phyloP scores from a whole-genome alignment of 2,113 vertebrate species.

The Cheilinus undulatus region DNA sequence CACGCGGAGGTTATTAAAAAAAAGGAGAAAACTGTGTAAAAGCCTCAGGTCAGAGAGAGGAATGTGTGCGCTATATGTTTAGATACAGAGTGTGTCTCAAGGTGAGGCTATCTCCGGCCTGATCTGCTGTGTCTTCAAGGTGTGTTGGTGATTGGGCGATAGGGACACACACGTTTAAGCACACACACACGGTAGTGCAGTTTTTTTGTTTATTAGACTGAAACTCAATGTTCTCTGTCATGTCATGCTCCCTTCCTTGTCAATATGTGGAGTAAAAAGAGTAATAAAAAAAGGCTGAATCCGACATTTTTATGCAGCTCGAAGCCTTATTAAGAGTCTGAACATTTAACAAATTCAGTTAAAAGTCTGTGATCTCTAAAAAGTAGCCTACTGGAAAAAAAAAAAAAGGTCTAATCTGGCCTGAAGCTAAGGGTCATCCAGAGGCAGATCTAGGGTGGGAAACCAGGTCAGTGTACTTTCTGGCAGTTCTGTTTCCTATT shows the following conservation, averaged over 20 bases:
- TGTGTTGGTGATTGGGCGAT: slow-evolving; percentile 71
- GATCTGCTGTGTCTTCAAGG: slow-evolving; percentile 78
- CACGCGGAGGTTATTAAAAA: slow-evolving; percentile 46
- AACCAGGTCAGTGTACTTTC: too few relatives aligned
- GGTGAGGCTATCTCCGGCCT: slow-evolving; percentile 73
- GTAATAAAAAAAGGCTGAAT: not conserved
- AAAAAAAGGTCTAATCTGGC: too few relatives aligned
- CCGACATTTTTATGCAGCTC: not conserved
- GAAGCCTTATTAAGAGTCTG: too few relatives aligned
- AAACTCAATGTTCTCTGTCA: slow-evolving; percentile 28
- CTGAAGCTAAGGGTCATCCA: too few relatives aligned
- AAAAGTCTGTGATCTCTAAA: too few relatives aligned
- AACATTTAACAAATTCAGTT: too few relatives aligned
- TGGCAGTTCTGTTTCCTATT: too few relatives aligned
- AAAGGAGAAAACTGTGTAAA: slow-evolving; percentile 27
- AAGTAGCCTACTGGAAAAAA: too few relatives aligned
- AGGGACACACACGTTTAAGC: slow-evolving; percentile 33
- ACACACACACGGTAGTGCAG: not conserved
- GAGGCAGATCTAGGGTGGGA: too few relatives aligned
- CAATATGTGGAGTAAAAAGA: not conserved
- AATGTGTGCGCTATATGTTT: slow-evolving; percentile 29
- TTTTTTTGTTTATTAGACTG: slow-evolving; percentile 30
- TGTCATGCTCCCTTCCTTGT: not conserved
- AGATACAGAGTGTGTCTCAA: slow-evolving; percentile 70
- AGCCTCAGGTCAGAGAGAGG: slow-evolving; percentile 43